Conservation (phyloP, 2,113 vertebrate species). For the Meles meles region DNA sequence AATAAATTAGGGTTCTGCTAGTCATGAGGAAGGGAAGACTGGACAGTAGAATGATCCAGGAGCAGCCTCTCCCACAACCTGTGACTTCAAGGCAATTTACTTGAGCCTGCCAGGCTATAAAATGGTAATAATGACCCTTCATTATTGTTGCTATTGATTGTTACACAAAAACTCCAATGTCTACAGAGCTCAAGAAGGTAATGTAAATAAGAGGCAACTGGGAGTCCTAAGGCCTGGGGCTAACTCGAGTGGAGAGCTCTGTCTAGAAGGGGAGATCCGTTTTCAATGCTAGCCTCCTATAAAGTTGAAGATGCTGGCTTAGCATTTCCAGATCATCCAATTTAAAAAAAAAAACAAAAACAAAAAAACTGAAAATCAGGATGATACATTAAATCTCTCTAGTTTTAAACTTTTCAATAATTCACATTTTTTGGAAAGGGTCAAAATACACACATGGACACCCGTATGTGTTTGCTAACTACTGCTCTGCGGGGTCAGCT, state of each 20-base stretch:
- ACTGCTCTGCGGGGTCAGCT: neutral
- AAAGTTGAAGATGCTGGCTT: neutral
- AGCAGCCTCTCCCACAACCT: neutral
- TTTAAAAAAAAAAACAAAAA: neutral
- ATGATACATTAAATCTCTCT: neutral
- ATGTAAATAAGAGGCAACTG: neutral
- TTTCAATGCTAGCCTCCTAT: neutral
- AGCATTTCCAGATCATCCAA: neutral
- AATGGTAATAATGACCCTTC: neutral
- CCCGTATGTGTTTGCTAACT: neutral
- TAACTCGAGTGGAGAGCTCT: neutral
- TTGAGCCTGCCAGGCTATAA: neutral
- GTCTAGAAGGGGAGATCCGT: neutral
- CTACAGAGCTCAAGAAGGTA: neutral
- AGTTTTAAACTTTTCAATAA: neutral
- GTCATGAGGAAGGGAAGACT: neutral
- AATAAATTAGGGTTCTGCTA: neutral
- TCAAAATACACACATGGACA: neutral
- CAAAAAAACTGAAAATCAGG: neutral
- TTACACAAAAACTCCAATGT: neutral
- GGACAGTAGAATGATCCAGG: neutral
- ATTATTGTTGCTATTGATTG: neutral
- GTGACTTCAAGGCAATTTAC: neutral
- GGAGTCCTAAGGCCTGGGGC: neutral
- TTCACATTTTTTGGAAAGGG: neutral